Conservation (phyloP, 2,797 vertebrate species). For the Centroberyx gerrardi region DNA sequence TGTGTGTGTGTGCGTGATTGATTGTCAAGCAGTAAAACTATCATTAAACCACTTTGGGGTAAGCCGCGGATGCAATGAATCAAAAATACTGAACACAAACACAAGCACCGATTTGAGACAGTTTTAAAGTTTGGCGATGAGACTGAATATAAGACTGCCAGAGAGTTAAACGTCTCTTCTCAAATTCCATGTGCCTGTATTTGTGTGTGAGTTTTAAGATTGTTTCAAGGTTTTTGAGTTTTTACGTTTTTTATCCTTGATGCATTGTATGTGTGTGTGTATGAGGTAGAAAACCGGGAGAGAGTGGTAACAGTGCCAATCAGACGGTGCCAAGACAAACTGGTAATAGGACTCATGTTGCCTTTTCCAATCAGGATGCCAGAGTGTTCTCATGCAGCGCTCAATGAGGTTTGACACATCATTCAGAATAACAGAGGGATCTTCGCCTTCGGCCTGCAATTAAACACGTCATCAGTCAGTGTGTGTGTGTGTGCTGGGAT, state of each 20-base stretch:
- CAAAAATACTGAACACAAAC: constrained; percentile 41
- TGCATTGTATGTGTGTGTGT: not conserved
- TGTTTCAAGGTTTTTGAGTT: constrained; percentile 47
- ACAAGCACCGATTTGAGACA: constrained; percentile 26
- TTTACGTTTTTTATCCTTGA: constrained; percentile 43
- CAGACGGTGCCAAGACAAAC: constrained; percentile 55
- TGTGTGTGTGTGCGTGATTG: constrained; percentile 1
- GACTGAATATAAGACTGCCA: constrained; percentile 9
- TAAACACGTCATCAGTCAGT: constrained; percentile 30
- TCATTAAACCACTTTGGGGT: constrained; percentile 33
- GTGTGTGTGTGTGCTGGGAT: constrained; percentile 25
- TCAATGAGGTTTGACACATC: constrained; percentile 63
- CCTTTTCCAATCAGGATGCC: constrained; percentile 66
- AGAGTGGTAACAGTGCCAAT: constrained; percentile 24
- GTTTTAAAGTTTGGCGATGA: constrained; percentile 41
- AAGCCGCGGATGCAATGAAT: constrained; percentile 51
- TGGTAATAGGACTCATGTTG: constrained; percentile 51
- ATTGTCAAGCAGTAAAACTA: constrained; percentile 40
- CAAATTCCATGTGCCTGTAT: constrained; percentile 43
- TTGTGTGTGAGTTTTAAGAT: constrained; percentile 42
- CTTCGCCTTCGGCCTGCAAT: constrained; percentile 33
- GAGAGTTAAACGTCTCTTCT: constrained; percentile 47
- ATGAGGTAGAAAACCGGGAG: constrained; percentile 4
- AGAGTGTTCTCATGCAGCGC: constrained; percentile 46
- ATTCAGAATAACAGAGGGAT: constrained; percentile 48